These are phyloP conservation scores for Ligdia adustata DNA, from an alignment of 2,888 invertebrate species.

Conservation along the genomic window DNA sequence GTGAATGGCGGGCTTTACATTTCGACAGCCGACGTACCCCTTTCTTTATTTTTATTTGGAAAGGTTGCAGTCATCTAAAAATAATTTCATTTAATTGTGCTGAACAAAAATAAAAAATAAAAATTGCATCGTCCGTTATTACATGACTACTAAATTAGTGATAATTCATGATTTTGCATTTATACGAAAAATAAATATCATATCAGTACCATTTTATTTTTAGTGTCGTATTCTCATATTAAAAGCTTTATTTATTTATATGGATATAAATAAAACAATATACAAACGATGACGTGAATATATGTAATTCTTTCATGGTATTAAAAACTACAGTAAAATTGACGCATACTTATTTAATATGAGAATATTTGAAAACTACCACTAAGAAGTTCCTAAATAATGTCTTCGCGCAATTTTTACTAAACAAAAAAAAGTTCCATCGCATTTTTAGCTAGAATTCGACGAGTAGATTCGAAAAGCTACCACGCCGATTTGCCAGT, in stretches of 20 bases:
- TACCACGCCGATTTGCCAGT: constrained; percentile 62
- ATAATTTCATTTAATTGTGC: too few relatives aligned
- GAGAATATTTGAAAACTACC: constrained; percentile 13
- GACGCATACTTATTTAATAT: constrained; percentile 8
- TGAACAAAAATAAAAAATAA: too few relatives aligned
- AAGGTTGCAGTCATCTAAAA: too few relatives aligned
- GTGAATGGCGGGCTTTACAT: too few relatives aligned
- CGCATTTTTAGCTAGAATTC: constrained; percentile 55
- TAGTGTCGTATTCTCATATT: constrained; percentile 15
- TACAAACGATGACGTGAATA: too few relatives aligned
- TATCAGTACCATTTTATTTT: constrained; percentile 35
- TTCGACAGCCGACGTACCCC: too few relatives aligned
- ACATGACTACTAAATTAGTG: constrained; percentile 44
- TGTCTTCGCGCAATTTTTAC: constrained; percentile 21
- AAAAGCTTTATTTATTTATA: too few relatives aligned
- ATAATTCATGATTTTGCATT: constrained; percentile 57
- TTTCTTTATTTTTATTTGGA: too few relatives aligned
- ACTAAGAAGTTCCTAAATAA: constrained; percentile 30
- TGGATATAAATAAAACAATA: too few relatives aligned
- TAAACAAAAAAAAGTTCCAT: constrained; percentile 33
- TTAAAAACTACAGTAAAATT: too few relatives aligned
- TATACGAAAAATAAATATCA: constrained; percentile 47
- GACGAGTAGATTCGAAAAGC: constrained; percentile 59
- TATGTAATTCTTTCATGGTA: background rate
- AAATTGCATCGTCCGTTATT: too few relatives aligned